A percentile compares a stretch with the other conserved stretches of the same genome.
These are phyloP conservation scores for Myotis yumanensis DNA, from an alignment of 2,113 vertebrate species.

Conservation along the genomic window DNA sequence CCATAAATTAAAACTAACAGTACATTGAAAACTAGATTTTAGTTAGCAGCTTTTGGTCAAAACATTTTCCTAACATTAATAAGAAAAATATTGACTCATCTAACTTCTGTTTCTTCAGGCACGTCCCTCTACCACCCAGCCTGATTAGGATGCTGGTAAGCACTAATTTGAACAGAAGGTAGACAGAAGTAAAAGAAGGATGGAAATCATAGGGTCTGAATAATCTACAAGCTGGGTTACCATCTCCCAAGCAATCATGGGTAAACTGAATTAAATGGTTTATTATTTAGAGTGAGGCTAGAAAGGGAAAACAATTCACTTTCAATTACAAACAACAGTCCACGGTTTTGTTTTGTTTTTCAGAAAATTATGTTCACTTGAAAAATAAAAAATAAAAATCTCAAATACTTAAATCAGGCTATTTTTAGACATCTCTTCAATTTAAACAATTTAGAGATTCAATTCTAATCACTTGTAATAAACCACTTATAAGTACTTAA, in stretches of 20 bases:
- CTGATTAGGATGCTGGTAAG: background rate
- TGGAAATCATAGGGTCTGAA: background rate
- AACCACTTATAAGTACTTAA: constrained; percentile 16
- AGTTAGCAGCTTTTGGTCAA: constrained; percentile 9
- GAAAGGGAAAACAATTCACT: constrained; percentile 25
- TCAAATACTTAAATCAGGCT: constrained; percentile 6
- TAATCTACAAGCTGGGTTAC: background rate
- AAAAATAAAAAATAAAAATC: background rate
- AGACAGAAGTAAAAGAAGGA: background rate
- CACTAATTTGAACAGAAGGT: background rate
- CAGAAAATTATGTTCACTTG: constrained; percentile 41
- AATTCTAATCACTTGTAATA: constrained; percentile 39
- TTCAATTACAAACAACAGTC: background rate
- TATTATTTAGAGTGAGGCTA: background rate
- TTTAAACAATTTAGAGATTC: constrained; percentile 51
- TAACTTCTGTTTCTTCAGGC: background rate
- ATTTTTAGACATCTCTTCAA: constrained; percentile 33
- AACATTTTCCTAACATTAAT: background rate
- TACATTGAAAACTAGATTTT: constrained; percentile 40
- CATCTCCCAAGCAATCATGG: background rate
- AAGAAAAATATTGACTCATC: constrained; percentile 9
- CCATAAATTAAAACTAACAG: constrained; percentile 47
- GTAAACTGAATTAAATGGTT: background rate
- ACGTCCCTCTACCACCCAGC: background rate
- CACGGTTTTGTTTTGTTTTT: background rate